Evolutionary conservation across 2,113 vertebrate species (phyloP).

Genomic region (Cyanoramphus novaezelandiae): DNA sequence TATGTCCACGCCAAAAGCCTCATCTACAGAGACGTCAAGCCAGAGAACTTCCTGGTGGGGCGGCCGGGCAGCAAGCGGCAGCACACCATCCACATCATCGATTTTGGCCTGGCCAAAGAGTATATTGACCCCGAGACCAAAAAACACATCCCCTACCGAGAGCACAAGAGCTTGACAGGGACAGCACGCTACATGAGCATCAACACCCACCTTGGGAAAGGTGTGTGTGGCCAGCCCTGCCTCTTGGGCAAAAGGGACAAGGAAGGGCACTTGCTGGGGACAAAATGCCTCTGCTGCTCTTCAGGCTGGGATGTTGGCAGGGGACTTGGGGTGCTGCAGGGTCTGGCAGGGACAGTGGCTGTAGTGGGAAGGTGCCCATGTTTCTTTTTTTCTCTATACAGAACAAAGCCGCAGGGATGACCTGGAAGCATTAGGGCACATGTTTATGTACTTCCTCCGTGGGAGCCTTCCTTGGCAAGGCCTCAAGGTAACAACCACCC

Average conservation of each 20-base stretch:
- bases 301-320: background rate
- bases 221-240: conserved; percentile 57
- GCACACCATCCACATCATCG: conserved; percentile 97
- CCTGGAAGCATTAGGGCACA: conserved; percentile 95
- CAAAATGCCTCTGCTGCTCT: background rate
- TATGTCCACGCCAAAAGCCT: conserved; percentile 96
- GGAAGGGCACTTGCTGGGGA: background rate
- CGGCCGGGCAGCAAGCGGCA: conserved; percentile 94
- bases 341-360: background rate
- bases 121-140: conserved; percentile 99
- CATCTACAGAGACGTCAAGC: conserved; percentile 97
- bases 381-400: conserved; percentile 46
- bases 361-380: accelerated
- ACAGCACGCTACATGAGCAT: conserved; percentile 99
- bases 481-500: conserved; percentile 83
- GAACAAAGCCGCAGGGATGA: conserved; percentile 98
- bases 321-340: background rate
- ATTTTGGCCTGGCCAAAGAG: conserved; percentile 99
- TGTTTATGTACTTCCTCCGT: conserved; percentile 98
- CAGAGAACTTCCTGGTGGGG: conserved; percentile 96
- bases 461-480: conserved; percentile 98
- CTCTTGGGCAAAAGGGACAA: background rate
- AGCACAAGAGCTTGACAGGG: conserved; percentile 98
- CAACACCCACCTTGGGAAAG: conserved; percentile 96
- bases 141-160: conserved; percentile 99